phyloP scores from a whole-genome alignment of 2,113 vertebrate genomes.

The Eretmochelys imbricata region DNA sequence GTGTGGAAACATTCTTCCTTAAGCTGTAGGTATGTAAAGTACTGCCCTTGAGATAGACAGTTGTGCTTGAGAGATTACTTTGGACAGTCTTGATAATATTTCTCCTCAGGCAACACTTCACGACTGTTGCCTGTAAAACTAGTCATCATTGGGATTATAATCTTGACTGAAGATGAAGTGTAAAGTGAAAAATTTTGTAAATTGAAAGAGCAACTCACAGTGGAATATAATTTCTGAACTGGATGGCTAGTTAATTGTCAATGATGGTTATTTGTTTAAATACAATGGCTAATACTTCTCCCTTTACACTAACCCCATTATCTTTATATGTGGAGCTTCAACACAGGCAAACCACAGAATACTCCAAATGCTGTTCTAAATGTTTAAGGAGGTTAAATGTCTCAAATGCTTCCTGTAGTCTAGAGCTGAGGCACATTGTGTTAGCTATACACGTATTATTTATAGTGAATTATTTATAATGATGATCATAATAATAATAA shows the following conservation, averaged over 20 bases:
- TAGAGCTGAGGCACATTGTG: background rate
- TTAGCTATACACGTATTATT: background rate
- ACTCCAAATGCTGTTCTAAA: background rate
- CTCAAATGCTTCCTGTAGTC: background rate
- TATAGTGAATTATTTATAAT: conserved; percentile 23
- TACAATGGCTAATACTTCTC: background rate
- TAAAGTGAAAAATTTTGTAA: background rate
- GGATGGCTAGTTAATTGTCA: background rate
- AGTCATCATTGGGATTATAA: background rate
- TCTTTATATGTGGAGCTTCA: background rate
- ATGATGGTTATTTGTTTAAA: background rate
- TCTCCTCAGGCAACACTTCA: background rate
- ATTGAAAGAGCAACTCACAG: background rate
- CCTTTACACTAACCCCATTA: background rate
- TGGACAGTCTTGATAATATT: background rate
- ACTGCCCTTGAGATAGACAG: background rate
- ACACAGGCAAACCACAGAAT: background rate
- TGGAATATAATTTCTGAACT: background rate
- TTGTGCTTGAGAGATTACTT: background rate
- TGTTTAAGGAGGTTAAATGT: background rate
- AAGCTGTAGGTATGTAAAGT: conserved; percentile 16
- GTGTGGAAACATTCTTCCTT: background rate
- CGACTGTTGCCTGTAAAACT: background rate
- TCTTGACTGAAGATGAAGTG: background rate
- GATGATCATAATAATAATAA: background rate